A percentile compares a stretch with the other conserved stretches of the same genome.
Evolutionary conservation across 1,140 invertebrate genomes (phyloP).

Genomic region (Muscidifurax raptorellus): DNA sequence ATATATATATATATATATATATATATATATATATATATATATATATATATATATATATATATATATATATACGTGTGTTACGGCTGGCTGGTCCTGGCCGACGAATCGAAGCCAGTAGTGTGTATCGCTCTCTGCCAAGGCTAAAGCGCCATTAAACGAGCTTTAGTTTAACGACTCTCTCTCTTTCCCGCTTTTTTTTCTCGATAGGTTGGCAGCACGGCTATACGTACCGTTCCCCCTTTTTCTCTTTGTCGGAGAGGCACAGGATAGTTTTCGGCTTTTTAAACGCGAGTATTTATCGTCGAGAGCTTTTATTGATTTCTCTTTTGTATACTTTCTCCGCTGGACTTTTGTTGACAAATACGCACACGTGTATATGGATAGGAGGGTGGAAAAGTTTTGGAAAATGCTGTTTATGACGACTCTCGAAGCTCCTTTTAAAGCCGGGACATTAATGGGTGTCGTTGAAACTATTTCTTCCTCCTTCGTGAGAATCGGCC

Average conservation of each 20-base stretch:
- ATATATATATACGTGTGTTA: too few species aligned
- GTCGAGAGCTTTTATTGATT: not conserved
- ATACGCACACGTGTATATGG: too few species aligned
- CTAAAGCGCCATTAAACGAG: conserved; percentile 24
- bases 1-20: too few species aligned
- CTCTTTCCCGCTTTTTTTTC: too few species aligned
- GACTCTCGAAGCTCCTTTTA: too few species aligned
- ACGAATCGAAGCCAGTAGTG: conserved; percentile 21
- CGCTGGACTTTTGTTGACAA: too few species aligned
- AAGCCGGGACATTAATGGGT: too few species aligned
- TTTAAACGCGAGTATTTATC: not conserved
- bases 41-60: too few species aligned
- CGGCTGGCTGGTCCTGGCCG: not conserved
- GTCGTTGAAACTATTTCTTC: too few species aligned
- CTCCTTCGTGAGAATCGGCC: too few species aligned
- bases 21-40: too few species aligned
- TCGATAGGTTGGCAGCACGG: not conserved
- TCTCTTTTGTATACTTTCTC: too few species aligned
- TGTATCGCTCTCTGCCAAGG: not conserved
- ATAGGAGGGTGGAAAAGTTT: not conserved
- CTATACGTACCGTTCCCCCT: not conserved
- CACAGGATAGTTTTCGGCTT: not conserved
- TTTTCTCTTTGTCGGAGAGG: not conserved
- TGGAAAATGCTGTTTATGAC: not conserved
- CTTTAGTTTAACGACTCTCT: conserved; percentile 23